These are phyloP conservation scores for Oasisia sp. DNA, from an alignment of 2,888 invertebrate genomes.

Conservation along the genomic window DNA sequence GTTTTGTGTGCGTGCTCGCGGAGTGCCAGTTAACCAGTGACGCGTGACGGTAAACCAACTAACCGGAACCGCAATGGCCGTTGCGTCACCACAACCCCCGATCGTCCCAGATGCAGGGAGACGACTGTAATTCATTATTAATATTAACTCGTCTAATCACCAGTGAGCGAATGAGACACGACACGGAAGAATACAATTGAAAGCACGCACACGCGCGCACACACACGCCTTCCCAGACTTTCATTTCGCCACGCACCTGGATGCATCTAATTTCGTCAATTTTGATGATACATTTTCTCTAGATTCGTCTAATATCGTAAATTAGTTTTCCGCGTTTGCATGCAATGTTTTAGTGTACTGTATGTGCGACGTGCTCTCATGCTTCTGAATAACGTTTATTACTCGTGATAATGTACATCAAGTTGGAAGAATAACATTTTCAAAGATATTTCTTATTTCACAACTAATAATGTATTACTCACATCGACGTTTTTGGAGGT, in stretches of 20 bases:
- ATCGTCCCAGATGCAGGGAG: not conserved
- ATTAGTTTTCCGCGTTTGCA: not conserved
- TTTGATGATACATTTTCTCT: not conserved
- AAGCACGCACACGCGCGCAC: not conserved
- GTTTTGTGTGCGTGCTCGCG: not conserved
- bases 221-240: not conserved
- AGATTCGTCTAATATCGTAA: not conserved
- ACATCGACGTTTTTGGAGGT: no score
- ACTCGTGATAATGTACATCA: no score
- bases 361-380: no score
- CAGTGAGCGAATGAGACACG: not conserved
- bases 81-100: not conserved
- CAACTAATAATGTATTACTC: no score
- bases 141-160: not conserved
- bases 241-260: not conserved
- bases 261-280: not conserved
- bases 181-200: not conserved
- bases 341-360: not conserved
- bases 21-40: not conserved
- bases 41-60: not conserved
- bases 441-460: no score
- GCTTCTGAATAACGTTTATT: no score
- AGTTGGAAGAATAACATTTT: no score
- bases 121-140: constrained; percentile 1
- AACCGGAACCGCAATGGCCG: not conserved